Conservation (phyloP, 2,797 vertebrate species). For the Gallirallus australis region DNA sequence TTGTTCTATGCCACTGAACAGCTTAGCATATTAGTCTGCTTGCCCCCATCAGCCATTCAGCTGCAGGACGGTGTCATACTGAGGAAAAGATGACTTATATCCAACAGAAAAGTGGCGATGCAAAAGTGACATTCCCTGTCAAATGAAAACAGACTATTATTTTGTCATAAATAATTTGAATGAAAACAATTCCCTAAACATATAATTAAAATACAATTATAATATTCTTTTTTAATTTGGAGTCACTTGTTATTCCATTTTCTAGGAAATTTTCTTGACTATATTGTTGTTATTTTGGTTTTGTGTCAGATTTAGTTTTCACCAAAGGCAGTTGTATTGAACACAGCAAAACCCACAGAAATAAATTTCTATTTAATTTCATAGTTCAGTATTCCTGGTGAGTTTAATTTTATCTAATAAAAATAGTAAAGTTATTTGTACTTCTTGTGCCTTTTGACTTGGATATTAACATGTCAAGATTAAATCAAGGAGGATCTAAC, state of each 20-base stretch:
- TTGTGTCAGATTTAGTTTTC: constrained; percentile 10
- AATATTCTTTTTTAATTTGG: constrained; percentile 2
- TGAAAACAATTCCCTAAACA: constrained; percentile 44
- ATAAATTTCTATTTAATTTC: neutral
- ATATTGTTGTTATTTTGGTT: neutral
- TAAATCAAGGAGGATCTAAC: constrained; percentile 34
- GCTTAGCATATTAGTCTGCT: constrained; percentile 68
- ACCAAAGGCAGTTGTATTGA: neutral
- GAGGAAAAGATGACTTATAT: constrained; percentile 68
- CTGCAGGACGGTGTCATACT: constrained; percentile 62
- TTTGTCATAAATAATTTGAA: constrained; percentile 38
- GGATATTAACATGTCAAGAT: constrained; percentile 49
- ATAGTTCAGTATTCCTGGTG: neutral
- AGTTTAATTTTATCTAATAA: neutral
- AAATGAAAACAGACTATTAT: constrained; percentile 61
- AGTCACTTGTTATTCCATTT: neutral
- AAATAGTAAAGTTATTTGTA: neutral
- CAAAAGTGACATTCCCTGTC: constrained; percentile 67
- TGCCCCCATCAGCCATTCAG: constrained; percentile 65
- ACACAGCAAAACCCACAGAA: neutral
- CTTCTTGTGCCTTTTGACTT: neutral
- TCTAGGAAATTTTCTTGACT: neutral
- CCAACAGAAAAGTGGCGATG: constrained; percentile 70
- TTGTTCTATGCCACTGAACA: constrained; percentile 63
- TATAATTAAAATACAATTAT: constrained; percentile 7